These are phyloP conservation scores for Xylophagus ater DNA, from an alignment of 2,888 invertebrate genomes.

Conservation along the genomic window DNA sequence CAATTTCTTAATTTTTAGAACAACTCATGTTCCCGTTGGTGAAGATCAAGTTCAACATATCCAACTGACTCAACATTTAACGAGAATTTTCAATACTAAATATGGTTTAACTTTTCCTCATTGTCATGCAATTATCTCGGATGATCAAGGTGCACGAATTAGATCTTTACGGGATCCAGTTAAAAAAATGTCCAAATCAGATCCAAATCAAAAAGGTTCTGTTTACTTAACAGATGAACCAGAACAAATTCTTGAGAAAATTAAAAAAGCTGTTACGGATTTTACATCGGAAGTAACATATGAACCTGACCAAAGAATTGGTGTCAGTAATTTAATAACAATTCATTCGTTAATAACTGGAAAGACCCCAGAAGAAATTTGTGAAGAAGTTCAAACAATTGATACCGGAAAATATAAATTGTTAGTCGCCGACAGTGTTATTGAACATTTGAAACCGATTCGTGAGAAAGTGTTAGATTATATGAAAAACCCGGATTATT, in stretches of 20 bases:
- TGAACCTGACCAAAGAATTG: slow-evolving; percentile 67
- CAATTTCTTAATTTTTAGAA: too few species aligned
- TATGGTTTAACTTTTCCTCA: slow-evolving; percentile 69
- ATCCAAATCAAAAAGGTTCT: slow-evolving; percentile 61
- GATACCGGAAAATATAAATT: slow-evolving; percentile 72
- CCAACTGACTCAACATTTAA: slow-evolving; percentile 69
- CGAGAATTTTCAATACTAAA: slow-evolving; percentile 65
- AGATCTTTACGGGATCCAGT: slow-evolving; percentile 74
- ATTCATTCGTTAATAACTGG: slow-evolving; percentile 69
- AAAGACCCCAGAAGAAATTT: slow-evolving; percentile 54
- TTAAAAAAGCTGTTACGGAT: slow-evolving; percentile 87
- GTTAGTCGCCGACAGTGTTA: slow-evolving; percentile 58
- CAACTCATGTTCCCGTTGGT: slow-evolving; percentile 89
- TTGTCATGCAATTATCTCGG: slow-evolving; percentile 54
- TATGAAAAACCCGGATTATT: slow-evolving; percentile 48
- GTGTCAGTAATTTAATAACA: slow-evolving; percentile 78
- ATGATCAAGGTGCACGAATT: slow-evolving; percentile 47
- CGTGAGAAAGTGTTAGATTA: slow-evolving; percentile 47
- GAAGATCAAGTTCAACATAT: slow-evolving; percentile 88
- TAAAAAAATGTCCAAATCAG: slow-evolving; percentile 98
- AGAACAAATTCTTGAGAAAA: slow-evolving; percentile 55
- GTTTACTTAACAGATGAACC: slow-evolving; percentile 69
- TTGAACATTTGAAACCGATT: slow-evolving; percentile 59
- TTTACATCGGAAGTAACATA: slow-evolving; percentile 72
- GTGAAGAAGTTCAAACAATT: slow-evolving; percentile 49